Percentiles rank a stretch among this genome's conserved stretches.
Evolutionary conservation across 2,888 invertebrate species (phyloP).

Genomic region (Isoperla grammatica): DNA sequence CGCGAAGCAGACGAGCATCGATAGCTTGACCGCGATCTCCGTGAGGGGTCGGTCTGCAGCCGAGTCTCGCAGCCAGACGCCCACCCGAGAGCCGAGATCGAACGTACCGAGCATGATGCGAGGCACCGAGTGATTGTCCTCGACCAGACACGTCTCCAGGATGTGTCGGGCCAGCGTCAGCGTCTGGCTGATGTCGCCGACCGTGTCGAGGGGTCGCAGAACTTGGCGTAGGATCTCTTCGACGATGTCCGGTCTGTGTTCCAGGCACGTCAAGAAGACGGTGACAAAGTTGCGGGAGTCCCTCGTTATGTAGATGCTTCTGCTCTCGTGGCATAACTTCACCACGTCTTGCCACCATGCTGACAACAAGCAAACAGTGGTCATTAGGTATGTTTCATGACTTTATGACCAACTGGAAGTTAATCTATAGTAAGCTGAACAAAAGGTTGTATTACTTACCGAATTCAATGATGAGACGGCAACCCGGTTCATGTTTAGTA

Average conservation of each 20-base stretch:
- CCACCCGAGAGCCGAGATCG: constrained; percentile 19
- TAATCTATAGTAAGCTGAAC: too few relatives aligned
- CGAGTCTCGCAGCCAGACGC: constrained; percentile 12
- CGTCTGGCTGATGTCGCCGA: constrained; percentile 37
- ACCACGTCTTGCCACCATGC: constrained; percentile 61
- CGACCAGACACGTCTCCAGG: constrained; percentile 40
- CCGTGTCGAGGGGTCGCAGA: constrained; percentile 49
- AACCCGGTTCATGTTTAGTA: constrained; percentile 56
- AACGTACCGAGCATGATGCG: constrained; percentile 12
- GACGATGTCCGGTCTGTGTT: constrained; percentile 49
- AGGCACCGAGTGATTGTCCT: constrained; percentile 2
- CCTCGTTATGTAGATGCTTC: constrained; percentile 65
- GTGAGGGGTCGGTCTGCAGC: constrained; percentile 6
- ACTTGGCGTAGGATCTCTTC: constrained; percentile 52
- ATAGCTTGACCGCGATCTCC: constrained; percentile 15
- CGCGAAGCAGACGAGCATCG: constrained; percentile 23
- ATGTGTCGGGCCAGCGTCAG: constrained; percentile 46
- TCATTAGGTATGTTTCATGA: too few relatives aligned
- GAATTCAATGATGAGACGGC: constrained; percentile 52
- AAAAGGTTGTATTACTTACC: constrained; percentile 35
- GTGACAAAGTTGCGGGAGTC: constrained; percentile 60
- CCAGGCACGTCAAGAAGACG: constrained; percentile 52
- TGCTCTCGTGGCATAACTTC: constrained; percentile 56
- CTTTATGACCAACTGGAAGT: too few relatives aligned
- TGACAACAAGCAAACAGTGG: constrained; percentile 36